A percentile compares a stretch with the other conserved stretches of the same genome.
Evolutionary conservation across 30 jellyfish, hydroid and myxozoan species (phyloP).

Genomic region (Catostylus mosaicus): DNA sequence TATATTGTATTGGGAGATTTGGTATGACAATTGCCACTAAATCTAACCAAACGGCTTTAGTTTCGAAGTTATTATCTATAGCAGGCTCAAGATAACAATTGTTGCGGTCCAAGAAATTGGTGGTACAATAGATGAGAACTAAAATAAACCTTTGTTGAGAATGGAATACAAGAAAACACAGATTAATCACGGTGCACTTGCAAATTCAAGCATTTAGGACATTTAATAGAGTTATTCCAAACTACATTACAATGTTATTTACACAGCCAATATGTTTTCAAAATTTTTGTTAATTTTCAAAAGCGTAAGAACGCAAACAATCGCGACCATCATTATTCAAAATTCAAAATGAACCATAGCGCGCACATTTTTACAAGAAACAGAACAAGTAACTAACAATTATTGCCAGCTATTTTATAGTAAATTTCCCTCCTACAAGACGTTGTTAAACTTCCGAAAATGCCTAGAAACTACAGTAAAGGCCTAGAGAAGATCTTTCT

Average conservation of each 20-base stretch:
- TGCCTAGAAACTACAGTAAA: no score
- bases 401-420: no score
- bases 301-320: constrained; percentile 16
- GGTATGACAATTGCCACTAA: no score
- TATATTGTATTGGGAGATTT: no score
- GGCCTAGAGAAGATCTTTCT: no score
- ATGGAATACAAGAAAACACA: background rate
- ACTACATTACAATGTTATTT: constrained; percentile 18
- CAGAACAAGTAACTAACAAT: no score
- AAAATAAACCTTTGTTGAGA: background rate
- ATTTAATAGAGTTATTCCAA: background rate
- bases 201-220: background rate
- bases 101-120: background rate
- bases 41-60: no score
- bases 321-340: background rate
- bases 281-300: constrained; percentile 5
- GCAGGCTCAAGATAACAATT: background rate
- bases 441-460: no score
- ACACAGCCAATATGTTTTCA: constrained; percentile 10
- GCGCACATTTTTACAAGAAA: background rate
- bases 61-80: no score
- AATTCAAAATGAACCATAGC: background rate
- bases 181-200: no score
- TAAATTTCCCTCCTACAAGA: no score
- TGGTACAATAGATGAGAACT: background rate